Base-by-base conservation (phyloP, 2,888 invertebrate species). In the Hypercompe scribonia region DNA sequence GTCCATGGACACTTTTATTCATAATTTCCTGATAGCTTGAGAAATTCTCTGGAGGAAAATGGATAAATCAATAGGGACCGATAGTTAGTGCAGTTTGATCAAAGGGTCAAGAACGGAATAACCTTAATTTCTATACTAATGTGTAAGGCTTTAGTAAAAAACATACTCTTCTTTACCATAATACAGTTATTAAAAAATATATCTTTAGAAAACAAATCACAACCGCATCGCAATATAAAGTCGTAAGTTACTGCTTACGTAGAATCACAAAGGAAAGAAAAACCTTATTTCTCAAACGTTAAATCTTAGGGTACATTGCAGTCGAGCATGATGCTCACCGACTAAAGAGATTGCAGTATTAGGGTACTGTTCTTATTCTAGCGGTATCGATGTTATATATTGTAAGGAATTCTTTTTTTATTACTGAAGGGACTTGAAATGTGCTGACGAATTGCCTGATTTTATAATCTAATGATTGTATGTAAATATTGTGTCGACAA, bases 311-410 rank as follows among this genome's bases (percentile, higher is more conserved):
- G 71, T 78, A 79, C 79, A 82, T 68, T 81, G 81, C 81, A 78
- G 76, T 79, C 71, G 78, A 71, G 72, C 68, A 68, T 79, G 80
- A 80, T 81, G 83, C 79, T 86, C 82, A 83, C 85, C 81, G 72
- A 81, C 77, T 79, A 82, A 81, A 83, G 81, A 83, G 83, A 84
- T 83, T 84, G 84, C 79, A 77, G 78, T 75, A 77, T 76, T 78
- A 36, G 54, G 81, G 82, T 75, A 28, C 46, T 76, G 86, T 68
- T 21, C 21, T 65, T 77, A 8, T 82, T 64, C 11, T 13, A 77
- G 77, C 80, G 78, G 42, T 18, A n/a, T 28, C 24, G 0, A 18
- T 18, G 2, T 33, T 5, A 21, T 10, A 42, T 46, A 21, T 34
- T 42, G 42, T 15, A 36, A 31, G 28, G 1, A 1, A 1, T 50